Evolutionary conservation across 2,888 invertebrate genomes (phyloP), one percentile per base, ranked within the genome.

Genomic region (Idaea straminata): DNA sequence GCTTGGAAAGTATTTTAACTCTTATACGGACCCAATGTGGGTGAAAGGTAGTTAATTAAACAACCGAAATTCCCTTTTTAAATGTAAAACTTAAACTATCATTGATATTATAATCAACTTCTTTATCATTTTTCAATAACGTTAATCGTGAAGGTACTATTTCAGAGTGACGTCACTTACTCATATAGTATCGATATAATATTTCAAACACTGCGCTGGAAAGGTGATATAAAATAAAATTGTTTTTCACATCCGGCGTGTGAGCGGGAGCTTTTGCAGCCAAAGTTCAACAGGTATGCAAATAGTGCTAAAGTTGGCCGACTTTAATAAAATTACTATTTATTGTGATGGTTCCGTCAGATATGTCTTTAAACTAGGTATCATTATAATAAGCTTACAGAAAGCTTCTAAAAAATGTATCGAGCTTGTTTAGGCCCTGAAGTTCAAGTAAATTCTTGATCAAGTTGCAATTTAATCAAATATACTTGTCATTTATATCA

Each of bases 271-370:
- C 65, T 70, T 79, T 77, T 71, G 66, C 73, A 70, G 73, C 67
- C 71, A 73, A 77, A 76, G 75, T 78, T 81, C 87, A 87, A 88
- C 86, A 87, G 85, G 86, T 88, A 79, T 77, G 79, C 77, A 84
- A 85, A 86, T 82, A 81, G 78, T 74, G 74, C 78, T 81, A 79
- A 83, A 80, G 73, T 77, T 73, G 68, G 64, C 69, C 66, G 10
- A 47, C 6, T 66, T 61, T 65, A 64, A 69, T 66, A 61, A 64
- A 63, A 59, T 25, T 25, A 25, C 25, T 25, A 25, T 25, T 25
- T 25, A 25, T 13, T 47, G 47, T 47, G 47, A 47, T 47, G 47
- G 47, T 13, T 47, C 13, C 5, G 7, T 13, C 13, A 3, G 47
- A 47, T 4, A 10, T 36, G 4, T 36, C 25, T 25, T 25, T 25